A percentile compares a stretch with the other conserved stretches of the same genome.
Evolutionary conservation across 1,140 invertebrate species (phyloP).

Genomic region (Micrasema minimum): DNA sequence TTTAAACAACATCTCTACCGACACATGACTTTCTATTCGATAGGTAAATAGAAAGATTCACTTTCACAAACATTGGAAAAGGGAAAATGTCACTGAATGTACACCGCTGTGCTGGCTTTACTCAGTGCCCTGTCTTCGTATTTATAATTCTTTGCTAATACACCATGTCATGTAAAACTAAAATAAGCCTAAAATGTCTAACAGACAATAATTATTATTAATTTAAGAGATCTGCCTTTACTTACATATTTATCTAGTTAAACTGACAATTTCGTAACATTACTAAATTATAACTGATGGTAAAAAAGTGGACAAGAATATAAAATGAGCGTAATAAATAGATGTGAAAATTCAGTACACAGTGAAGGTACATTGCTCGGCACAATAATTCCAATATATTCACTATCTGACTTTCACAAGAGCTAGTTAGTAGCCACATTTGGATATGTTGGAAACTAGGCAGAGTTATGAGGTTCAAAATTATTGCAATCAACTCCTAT

Average conservation of each 20-base stretch:
- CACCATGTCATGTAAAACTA: conserved; percentile 49
- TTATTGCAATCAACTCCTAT: conserved; percentile 39
- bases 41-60: conserved; percentile 2
- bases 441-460: conserved; percentile 38
- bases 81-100: conserved; percentile 29
- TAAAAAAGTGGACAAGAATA: conserved; percentile 24
- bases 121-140: conserved; percentile 46
- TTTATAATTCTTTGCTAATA: conserved; percentile 36
- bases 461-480: conserved; percentile 17
- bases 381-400: background rate
- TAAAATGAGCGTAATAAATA: background rate
- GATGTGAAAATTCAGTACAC: conserved; percentile 1
- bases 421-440: conserved; percentile 19
- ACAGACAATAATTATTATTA: conserved; percentile 42
- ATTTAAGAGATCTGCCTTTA: conserved; percentile 51
- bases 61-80: conserved; percentile 4
- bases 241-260: conserved; percentile 45
- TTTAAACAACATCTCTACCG: conserved; percentile 47
- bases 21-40: conserved; percentile 27
- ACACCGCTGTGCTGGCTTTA: conserved; percentile 35
- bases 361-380: background rate
- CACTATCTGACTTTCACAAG: background rate
- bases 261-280: conserved; percentile 37
- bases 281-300: conserved; percentile 21
- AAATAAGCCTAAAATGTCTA: conserved; percentile 47